These are phyloP conservation scores for Drosophila mulleri DNA, from an alignment of 2,888 invertebrate genomes.

Conservation along the genomic window DNA sequence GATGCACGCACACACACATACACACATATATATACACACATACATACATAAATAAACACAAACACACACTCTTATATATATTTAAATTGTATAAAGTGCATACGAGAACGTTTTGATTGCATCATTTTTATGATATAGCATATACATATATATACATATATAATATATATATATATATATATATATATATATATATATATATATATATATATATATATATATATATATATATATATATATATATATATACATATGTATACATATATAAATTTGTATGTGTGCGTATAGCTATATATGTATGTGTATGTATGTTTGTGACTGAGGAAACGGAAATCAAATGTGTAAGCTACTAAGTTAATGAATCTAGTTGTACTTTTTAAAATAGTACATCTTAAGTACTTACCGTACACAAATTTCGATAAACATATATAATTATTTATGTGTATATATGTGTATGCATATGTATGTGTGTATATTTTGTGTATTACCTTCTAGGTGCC, in stretches of 20 bases:
- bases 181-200: slow-evolving; percentile 5
- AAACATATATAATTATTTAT: slow-evolving; percentile 1
- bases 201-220: slow-evolving; percentile 12
- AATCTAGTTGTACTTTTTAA: slow-evolving; percentile 43
- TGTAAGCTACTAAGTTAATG: slow-evolving; percentile 33
- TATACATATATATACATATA: neutral
- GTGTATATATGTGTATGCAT: slow-evolving; percentile 11
- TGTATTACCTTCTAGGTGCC: slow-evolving; percentile 69
- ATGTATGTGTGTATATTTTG: slow-evolving; percentile 60
- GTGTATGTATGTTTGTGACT: slow-evolving; percentile 40
- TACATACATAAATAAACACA: too few relatives aligned
- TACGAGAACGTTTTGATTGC: slow-evolving; percentile 42
- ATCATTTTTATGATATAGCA: slow-evolving; percentile 42
- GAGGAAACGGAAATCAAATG: slow-evolving; percentile 42
- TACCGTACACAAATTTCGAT: slow-evolving; percentile 5
- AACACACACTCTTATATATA: slow-evolving; percentile 17
- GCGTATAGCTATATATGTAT: slow-evolving; percentile 1
- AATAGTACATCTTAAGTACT: slow-evolving; percentile 28
- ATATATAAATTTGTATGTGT: too few relatives aligned
- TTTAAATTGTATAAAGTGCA: slow-evolving; percentile 49
- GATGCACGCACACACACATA: slow-evolving; percentile 15
- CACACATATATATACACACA: slow-evolving; percentile 10
- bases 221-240: slow-evolving; percentile 17
- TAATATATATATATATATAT: slow-evolving; percentile 22
- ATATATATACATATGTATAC: neutral